These are phyloP conservation scores for Phylloscopus whistleri DNA, from an alignment of 2,113 vertebrate species.

Conservation along the genomic window DNA sequence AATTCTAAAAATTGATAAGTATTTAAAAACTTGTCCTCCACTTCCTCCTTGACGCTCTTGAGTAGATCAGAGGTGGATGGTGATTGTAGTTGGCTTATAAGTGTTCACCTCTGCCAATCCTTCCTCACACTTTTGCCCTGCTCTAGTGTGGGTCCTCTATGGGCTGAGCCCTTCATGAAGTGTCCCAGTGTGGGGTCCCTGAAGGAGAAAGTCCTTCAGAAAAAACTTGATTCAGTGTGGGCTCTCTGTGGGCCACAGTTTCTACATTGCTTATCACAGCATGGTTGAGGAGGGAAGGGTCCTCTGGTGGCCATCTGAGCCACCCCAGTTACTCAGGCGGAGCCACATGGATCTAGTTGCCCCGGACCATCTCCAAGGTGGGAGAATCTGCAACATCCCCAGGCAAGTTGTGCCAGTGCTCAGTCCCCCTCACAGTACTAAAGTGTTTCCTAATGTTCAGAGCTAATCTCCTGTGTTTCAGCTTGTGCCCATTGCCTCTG, in stretches of 20 bases:
- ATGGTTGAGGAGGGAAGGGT: not conserved
- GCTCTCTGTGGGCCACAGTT: not conserved
- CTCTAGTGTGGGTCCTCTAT: not conserved
- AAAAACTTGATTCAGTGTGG: not conserved
- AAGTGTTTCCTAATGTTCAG: not conserved
- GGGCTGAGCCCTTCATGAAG: not conserved
- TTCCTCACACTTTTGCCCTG: not conserved
- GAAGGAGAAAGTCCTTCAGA: not conserved
- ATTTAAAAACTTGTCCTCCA: not conserved
- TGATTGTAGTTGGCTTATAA: not conserved
- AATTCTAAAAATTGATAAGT: not conserved
- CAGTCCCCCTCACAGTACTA: not conserved
- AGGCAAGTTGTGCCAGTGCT: not conserved
- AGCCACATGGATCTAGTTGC: not conserved
- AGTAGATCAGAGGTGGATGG: not conserved
- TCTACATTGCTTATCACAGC: not conserved
- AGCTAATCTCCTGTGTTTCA: not conserved
- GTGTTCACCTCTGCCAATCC: not conserved
- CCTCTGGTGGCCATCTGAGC: not conserved
- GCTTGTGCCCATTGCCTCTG: not conserved
- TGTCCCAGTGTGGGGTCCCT: not conserved
- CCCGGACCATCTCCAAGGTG: too few relatives aligned
- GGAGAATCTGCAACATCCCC: not conserved
- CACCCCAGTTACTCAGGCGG: not conserved
- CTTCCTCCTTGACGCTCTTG: not conserved